Base-by-base conservation (phyloP, 1,140 invertebrate genomes). In the Euura saliciscinereae region DNA sequence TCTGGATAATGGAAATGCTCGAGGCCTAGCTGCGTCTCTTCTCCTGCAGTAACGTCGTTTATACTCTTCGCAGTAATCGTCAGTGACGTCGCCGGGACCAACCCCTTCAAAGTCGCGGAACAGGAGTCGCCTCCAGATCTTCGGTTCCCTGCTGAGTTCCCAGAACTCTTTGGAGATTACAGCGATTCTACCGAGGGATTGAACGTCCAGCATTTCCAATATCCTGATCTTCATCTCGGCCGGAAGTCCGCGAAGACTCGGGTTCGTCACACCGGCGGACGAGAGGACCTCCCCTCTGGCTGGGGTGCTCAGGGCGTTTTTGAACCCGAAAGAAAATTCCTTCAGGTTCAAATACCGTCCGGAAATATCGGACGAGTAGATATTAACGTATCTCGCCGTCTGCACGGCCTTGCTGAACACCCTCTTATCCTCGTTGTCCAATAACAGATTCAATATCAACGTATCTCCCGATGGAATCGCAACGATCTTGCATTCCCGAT, bases 241-340 rank as follows among this genome's bases (percentile, higher is more conserved):
- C 7, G 84, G 84, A 8, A 85, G n/a, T 2, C 80, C 74, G 8
- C 68, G 64, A 8, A 84, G 69, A 76, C 79, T 77, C 6, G 84
- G 78, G 70, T 78, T 74, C n/a, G 73, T 76, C 4, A 81, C 6
- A 44, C 77, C 75, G 45, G 75, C 71, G 65, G 71, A 69, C 43
- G 70, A 73, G 44, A 84, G 75, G 45, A 85, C 71, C 43, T 84
- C 76, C 45, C 71, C 46, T 43, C 78, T 78, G 28, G 83, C 68
- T 64, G 80, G 82, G 42, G 73, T 78, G 2, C 73, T 67, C 43
- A 85, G 3, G 7, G 44, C 45, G 42, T 85, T 73, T 72, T 84
- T 85, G 66, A 84, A 84, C 45, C 83, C 84, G 45, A 69, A 43
- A 2, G 83, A 82, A 71, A 85, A 76, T 43, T 75, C 76, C 66